Conservation (phyloP, 2,888 invertebrate genomes). For the Polydrusus tereticollis region DNA sequence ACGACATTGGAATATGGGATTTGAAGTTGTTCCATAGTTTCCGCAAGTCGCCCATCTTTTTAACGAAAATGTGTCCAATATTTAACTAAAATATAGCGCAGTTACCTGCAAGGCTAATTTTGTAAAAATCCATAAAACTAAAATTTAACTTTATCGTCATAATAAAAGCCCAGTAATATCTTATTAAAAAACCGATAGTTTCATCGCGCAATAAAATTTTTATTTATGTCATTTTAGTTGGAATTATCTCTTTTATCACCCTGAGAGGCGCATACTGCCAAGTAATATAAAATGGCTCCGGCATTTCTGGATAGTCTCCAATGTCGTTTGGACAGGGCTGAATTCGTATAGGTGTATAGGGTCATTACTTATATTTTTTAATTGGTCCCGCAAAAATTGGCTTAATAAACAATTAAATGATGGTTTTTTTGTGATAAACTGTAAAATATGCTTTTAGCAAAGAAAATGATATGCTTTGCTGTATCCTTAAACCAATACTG, state of each 20-base stretch:
- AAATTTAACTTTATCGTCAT: not conserved
- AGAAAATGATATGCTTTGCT: too few species aligned
- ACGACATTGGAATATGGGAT: too few species aligned
- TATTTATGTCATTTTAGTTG: not conserved
- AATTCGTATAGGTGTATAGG: not conserved
- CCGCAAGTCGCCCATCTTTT: too few species aligned
- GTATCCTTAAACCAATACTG: too few species aligned
- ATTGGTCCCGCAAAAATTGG: too few species aligned
- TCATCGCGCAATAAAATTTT: constrained; percentile 2
- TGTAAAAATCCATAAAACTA: not conserved
- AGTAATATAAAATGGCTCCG: not conserved
- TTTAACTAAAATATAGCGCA: too few species aligned
- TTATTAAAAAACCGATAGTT: not conserved
- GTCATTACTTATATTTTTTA: too few species aligned
- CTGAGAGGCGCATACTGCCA: not conserved
- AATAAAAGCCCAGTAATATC: not conserved
- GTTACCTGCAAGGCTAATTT: not conserved
- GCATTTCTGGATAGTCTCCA: not conserved
- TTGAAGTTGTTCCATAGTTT: too few species aligned
- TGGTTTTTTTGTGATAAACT: too few species aligned
- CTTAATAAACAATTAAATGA: too few species aligned
- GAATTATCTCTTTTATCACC: constrained; percentile 1
- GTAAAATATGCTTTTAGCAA: too few species aligned
- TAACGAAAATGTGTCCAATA: too few species aligned
- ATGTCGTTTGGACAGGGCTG: not conserved